Conservation (phyloP, 2,888 invertebrate genomes). For the Trilocha varians region DNA sequence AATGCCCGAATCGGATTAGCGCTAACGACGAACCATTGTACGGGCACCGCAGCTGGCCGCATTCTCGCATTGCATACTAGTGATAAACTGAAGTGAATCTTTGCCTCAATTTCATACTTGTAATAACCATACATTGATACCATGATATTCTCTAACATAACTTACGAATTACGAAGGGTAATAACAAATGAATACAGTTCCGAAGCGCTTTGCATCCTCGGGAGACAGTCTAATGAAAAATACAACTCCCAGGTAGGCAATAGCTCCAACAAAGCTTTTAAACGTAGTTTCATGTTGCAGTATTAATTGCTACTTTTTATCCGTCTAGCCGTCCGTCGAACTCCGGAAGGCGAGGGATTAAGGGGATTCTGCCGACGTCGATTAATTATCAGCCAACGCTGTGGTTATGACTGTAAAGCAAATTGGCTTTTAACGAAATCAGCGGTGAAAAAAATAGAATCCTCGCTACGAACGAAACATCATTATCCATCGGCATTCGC, state of each 20-base stretch:
- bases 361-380: slow-evolving; percentile 33
- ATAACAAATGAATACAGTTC: no score
- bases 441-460: neutral
- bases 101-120: no score
- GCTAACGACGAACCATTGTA: slow-evolving; percentile 66
- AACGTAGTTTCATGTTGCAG: slow-evolving; percentile 34
- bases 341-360: slow-evolving; percentile 31
- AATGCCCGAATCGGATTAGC: slow-evolving; percentile 63
- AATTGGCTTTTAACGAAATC: slow-evolving; percentile 24
- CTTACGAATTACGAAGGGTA: no score
- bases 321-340: slow-evolving; percentile 24
- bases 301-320: slow-evolving; percentile 48
- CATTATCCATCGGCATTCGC: slow-evolving; percentile 1
- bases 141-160: no score
- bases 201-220: slow-evolving; percentile 15
- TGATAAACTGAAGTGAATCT: no score
- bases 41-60: slow-evolving; percentile 30
- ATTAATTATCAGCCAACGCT: slow-evolving; percentile 48
- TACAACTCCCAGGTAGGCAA: slow-evolving; percentile 23
- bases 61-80: slow-evolving; percentile 29
- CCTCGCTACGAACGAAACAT: neutral
- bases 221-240: slow-evolving; percentile 22
- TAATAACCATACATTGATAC: no score
- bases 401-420: slow-evolving; percentile 35
- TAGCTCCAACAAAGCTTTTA: slow-evolving; percentile 31